Evolutionary conservation across 1,140 invertebrate species (phyloP).

Genomic region (Cyclargus thomasi): DNA sequence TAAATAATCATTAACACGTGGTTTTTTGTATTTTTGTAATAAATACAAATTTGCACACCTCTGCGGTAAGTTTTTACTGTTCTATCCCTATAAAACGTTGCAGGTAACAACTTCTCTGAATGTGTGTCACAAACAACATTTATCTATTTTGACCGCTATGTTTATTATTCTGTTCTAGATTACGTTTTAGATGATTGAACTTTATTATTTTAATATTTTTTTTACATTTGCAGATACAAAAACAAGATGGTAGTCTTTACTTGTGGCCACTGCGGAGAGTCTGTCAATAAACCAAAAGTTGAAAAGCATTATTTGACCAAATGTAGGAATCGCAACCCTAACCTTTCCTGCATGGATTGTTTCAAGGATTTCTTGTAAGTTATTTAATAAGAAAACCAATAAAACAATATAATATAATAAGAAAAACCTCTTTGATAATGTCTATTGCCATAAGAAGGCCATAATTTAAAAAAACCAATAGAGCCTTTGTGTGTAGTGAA

Average conservation of each 20-base stretch:
- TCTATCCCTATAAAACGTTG: not conserved
- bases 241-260: slow-evolving; percentile 91
- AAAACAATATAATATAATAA: too few species aligned
- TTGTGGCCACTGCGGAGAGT: slow-evolving; percentile 92
- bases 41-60: not conserved
- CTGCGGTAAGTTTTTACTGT: not conserved
- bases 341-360: slow-evolving; percentile 92
- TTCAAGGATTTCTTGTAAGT: slow-evolving; percentile 89
- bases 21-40: not conserved
- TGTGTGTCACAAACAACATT: not conserved
- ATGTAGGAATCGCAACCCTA: slow-evolving; percentile 76
- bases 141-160: not conserved
- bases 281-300: slow-evolving; percentile 92
- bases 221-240: slow-evolving; percentile 15
- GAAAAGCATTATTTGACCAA: slow-evolving; percentile 90
- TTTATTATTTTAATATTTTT: not conserved
- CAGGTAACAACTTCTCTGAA: not conserved
- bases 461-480: too few species aligned
- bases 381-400: slow-evolving; percentile 18
- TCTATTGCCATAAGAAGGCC: too few species aligned
- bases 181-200: not conserved
- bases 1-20: slow-evolving; percentile 8
- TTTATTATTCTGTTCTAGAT: not conserved
- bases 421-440: too few species aligned
- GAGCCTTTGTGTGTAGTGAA: too few species aligned